phyloP scores from a whole-genome alignment of 2,113 vertebrate genomes.

The rat (Rattus norvegicus) region DNA sequence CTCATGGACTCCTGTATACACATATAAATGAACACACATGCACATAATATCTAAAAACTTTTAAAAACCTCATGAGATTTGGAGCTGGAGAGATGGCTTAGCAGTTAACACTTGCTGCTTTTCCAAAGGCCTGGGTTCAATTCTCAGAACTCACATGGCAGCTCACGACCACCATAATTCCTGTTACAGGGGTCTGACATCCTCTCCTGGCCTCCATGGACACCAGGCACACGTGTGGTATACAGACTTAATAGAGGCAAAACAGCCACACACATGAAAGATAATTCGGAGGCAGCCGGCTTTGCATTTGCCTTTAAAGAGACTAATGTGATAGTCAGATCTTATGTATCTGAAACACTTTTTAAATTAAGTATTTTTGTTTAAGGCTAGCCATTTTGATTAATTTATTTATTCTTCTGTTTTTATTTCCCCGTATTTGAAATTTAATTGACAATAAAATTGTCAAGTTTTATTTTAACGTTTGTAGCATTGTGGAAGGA shows the following conservation, averaged over 20 bases:
- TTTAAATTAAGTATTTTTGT: neutral
- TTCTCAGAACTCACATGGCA: neutral
- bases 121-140: neutral
- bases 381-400: neutral
- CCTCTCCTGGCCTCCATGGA: neutral
- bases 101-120: neutral
- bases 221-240: neutral
- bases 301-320: neutral
- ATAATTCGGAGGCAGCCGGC: neutral
- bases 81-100: neutral
- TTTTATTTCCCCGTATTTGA: neutral
- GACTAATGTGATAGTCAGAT: conserved; percentile 41
- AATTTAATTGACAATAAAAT: neutral
- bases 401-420: neutral
- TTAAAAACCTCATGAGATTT: neutral
- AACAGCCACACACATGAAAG: neutral
- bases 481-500: neutral
- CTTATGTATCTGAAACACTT: neutral
- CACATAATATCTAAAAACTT: neutral
- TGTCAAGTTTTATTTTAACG: neutral
- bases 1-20: neutral
- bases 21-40: neutral
- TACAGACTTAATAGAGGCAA: neutral
- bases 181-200: neutral
- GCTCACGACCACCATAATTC: neutral